Base-by-base conservation (phyloP, 2,797 vertebrate species). In the Arvicola amphibius region DNA sequence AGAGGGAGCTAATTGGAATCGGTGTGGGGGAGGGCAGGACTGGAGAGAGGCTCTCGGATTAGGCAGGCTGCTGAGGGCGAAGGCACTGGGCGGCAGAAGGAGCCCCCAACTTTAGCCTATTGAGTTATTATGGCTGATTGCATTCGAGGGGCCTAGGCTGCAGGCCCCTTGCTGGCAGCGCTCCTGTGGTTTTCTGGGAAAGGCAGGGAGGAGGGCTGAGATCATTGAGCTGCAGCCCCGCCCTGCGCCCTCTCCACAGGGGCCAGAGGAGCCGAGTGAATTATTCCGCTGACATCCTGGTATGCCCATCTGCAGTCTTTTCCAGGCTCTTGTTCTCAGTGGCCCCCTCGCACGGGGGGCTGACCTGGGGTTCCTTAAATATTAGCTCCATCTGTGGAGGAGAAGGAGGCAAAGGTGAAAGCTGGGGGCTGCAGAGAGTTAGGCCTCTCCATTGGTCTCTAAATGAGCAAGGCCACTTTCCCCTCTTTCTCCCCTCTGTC, bases 91-190 rank as follows among this genome's bases (percentile, higher is more conserved):
- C 95, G 88, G 96, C 86, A 96, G 96, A 73, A 95, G 94, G 95
- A 92, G 96, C 97, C 96, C 97, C 97, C 97, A 94, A 96, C 94
- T 93, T 40, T 0, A 89, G 93, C 91, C 95, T 97, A 78, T 94
- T 93, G 96, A 95, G 96, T 96, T 94, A 97, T 96, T 91, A 96
- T 0, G 77, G 96, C 90, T 94, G 96, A 98, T 98, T 97, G 97
- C 95, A 77, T 80, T 92, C 59, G 8, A 95, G 96, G 95, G 95
- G 61, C 95, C 95, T 65, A 3, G 29, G 76, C 91, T 13, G 80
- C 85, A 53, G 86, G 87, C 87, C 81, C 34, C 79, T 73, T 5
- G 12, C 34, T 95, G 97, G 96, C 97, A 87, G 85, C 0, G 0
- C 63, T 92, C 78, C 95, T 86, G 51, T 32, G 86, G 95, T 91